Evolutionary conservation across 2,797 vertebrate genomes (phyloP).

Genomic region (Lutjanus campechanus): DNA sequence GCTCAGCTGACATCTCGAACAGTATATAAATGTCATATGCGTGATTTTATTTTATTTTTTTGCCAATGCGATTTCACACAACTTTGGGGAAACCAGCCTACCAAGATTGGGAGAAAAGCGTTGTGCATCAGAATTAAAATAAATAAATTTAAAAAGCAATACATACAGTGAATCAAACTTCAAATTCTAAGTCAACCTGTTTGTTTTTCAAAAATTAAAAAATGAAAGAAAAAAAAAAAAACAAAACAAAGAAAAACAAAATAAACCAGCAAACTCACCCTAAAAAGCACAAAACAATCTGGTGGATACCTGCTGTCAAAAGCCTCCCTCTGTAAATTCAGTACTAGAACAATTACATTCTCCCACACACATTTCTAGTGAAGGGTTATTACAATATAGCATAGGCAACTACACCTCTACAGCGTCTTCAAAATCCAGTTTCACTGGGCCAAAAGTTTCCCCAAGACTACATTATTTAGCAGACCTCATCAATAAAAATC

Average conservation of each 20-base stretch:
- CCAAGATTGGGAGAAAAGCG: slow-evolving; percentile 83
- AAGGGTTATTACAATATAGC: slow-evolving; percentile 81
- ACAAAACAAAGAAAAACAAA: slow-evolving; percentile 18
- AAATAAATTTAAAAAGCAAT: slow-evolving; percentile 86
- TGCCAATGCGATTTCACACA: slow-evolving; percentile 87
- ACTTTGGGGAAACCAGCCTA: slow-evolving; percentile 87
- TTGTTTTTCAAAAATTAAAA: slow-evolving; percentile 65
- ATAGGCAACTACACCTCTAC: slow-evolving; percentile 83
- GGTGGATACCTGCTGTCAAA: slow-evolving; percentile 76
- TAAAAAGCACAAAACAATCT: slow-evolving; percentile 82
- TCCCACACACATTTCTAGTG: slow-evolving; percentile 83
- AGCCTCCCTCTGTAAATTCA: slow-evolving; percentile 71
- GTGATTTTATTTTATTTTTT: slow-evolving; percentile 75
- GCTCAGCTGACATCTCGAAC: slow-evolving; percentile 81
- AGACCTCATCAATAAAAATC: slow-evolving; percentile 69
- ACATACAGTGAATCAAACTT: slow-evolving; percentile 86
- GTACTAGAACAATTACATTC: slow-evolving; percentile 83
- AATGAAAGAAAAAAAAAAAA: slow-evolving; percentile 3
- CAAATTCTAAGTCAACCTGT: slow-evolving; percentile 83
- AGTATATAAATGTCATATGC: slow-evolving; percentile 82
- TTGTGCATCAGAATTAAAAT: slow-evolving; percentile 85
- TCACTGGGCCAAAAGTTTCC: slow-evolving; percentile 71
- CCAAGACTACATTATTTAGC: slow-evolving; percentile 75
- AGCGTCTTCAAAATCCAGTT: slow-evolving; percentile 81
- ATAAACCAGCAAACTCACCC: slow-evolving; percentile 79